Evolutionary conservation across 1,140 invertebrate species (phyloP).

Genomic region (Mycetomoellerius zeteki): DNA sequence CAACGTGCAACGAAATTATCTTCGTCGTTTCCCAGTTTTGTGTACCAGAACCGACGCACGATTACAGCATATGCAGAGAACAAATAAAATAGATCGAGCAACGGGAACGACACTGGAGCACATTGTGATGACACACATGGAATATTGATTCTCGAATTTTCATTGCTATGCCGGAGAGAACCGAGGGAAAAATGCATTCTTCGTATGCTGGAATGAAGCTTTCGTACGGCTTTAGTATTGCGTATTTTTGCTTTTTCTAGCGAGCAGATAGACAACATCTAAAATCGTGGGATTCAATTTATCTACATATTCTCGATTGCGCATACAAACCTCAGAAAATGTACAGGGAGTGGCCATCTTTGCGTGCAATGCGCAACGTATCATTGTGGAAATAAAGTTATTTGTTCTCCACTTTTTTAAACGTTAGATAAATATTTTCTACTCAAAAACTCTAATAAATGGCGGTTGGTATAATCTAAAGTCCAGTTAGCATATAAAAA

Average conservation of each 20-base stretch:
- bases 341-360: not conserved
- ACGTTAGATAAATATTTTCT: not conserved
- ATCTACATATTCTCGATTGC: not conserved
- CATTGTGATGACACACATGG: slow-evolving; percentile 67
- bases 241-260: slow-evolving; percentile 9
- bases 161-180: slow-evolving; percentile 63
- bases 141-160: slow-evolving; percentile 77
- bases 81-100: slow-evolving; percentile 68
- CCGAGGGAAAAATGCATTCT: slow-evolving; percentile 60
- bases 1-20: slow-evolving; percentile 35
- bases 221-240: slow-evolving; percentile 60
- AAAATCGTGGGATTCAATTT: slow-evolving; percentile 68
- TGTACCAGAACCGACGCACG: not conserved
- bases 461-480: not conserved
- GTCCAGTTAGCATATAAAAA: not conserved
- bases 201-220: slow-evolving; percentile 14
- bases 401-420: not conserved
- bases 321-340: not conserved
- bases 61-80: slow-evolving; percentile 38
- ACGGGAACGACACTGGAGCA: slow-evolving; percentile 60
- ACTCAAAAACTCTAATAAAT: not conserved
- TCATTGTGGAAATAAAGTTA: not conserved
- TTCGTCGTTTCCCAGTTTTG: slow-evolving; percentile 13
- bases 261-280: slow-evolving; percentile 11
- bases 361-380: not conserved